A percentile compares a stretch with the other conserved stretches of the same genome.
These are phyloP conservation scores for Calidris pygmaea DNA, from an alignment of 2,113 vertebrate species.

Conservation along the genomic window DNA sequence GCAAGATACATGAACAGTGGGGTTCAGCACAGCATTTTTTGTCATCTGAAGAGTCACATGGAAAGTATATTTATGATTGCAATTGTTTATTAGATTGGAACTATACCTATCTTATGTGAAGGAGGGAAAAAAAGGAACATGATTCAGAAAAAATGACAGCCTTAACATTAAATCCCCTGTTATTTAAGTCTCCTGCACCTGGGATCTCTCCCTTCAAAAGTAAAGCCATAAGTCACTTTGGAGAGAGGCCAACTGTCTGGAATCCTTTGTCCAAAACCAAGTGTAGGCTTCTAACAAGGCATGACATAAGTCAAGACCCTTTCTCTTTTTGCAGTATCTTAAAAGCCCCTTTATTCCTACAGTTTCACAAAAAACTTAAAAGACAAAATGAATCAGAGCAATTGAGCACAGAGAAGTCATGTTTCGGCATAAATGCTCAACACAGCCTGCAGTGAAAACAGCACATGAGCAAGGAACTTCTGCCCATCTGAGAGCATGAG, in stretches of 20 bases:
- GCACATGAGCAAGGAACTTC: not conserved
- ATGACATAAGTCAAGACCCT: not conserved
- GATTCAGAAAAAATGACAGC: not conserved
- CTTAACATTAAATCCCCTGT: not conserved
- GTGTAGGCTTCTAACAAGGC: not conserved
- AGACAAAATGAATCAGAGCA: not conserved
- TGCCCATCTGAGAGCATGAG: not conserved
- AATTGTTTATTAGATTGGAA: not conserved
- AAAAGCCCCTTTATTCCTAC: not conserved
- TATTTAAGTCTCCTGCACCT: not conserved
- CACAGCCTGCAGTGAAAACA: not conserved
- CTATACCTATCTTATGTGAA: not conserved
- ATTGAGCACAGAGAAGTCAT: not conserved
- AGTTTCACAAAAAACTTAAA: not conserved
- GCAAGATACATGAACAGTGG: not conserved
- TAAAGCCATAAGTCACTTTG: not conserved
- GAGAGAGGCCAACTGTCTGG: not conserved
- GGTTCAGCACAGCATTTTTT: not conserved
- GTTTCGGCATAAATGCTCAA: not conserved
- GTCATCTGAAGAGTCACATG: not conserved
- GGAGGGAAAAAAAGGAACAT: not conserved
- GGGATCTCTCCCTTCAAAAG: not conserved
- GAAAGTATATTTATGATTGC: not conserved
- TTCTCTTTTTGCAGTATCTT: not conserved
- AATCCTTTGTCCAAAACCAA: not conserved